These are phyloP conservation scores for Eurypyga helias DNA, from an alignment of 2,113 vertebrate species.

Conservation along the genomic window DNA sequence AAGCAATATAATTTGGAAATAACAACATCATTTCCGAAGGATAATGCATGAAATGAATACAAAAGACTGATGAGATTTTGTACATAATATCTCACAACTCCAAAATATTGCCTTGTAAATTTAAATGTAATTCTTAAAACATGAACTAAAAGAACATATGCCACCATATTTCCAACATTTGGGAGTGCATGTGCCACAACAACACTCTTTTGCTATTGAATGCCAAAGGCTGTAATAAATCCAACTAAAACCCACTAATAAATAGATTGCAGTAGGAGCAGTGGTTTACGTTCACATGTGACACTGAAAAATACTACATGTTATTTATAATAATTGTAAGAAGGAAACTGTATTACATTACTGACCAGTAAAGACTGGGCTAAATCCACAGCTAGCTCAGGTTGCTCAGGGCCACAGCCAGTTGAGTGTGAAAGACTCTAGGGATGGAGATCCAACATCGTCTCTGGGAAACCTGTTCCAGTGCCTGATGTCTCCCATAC, in stretches of 20 bases:
- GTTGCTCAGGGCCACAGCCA: not conserved
- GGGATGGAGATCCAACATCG: not conserved
- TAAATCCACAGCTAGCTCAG: not conserved
- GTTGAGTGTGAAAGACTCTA: not conserved
- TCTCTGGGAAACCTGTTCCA: not conserved
- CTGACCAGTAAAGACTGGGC: not conserved
- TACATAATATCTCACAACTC: not conserved
- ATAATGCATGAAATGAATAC: not conserved
- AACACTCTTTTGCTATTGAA: not conserved
- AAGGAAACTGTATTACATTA: not conserved
- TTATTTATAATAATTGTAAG: not conserved
- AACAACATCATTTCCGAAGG: not conserved
- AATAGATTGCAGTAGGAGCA: not conserved
- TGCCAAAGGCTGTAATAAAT: conserved; percentile 9
- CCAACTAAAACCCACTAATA: not conserved
- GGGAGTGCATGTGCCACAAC: not conserved
- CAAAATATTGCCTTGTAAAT: not conserved
- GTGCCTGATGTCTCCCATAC: not conserved
- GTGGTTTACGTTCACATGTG: not conserved
- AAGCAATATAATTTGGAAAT: not conserved
- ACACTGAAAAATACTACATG: not conserved
- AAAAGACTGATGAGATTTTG: not conserved
- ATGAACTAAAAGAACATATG: not conserved
- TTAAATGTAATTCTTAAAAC: not conserved
- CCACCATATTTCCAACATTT: not conserved